Evolutionary conservation across 2,888 invertebrate species (phyloP).

Genomic region (Phaedon cochleariae): DNA sequence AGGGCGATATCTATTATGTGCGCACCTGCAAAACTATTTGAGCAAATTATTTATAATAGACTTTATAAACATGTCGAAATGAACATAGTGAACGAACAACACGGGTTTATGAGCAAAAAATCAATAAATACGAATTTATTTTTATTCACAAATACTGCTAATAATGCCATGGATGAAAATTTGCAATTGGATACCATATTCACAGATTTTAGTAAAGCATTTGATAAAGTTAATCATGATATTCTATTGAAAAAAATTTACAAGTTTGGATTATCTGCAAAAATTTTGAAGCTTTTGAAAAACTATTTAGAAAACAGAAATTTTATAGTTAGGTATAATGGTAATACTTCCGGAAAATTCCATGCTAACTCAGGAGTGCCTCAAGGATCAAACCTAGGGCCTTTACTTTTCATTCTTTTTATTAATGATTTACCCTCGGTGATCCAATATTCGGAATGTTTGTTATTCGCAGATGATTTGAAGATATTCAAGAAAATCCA

Average conservation of each 20-base stretch:
- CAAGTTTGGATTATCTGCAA: background rate
- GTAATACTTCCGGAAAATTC: background rate
- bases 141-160: background rate
- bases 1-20: background rate
- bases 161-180: background rate
- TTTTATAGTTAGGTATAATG: background rate
- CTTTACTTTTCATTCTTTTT: background rate
- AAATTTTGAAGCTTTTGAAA: background rate
- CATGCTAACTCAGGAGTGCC: too few species aligned
- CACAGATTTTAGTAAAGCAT: too few species aligned
- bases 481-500: too few species aligned
- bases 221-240: too few species aligned
- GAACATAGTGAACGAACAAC: background rate
- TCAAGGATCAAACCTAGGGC: too few species aligned
- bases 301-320: background rate
- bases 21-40: background rate
- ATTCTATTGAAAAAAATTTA: too few species aligned
- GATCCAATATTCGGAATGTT: too few species aligned
- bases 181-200: too few species aligned
- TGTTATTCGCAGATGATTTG: too few species aligned
- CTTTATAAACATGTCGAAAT: background rate
- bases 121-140: background rate
- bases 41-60: background rate
- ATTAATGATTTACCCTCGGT: too few species aligned
- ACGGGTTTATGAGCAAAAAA: background rate